Evolutionary conservation across 1,140 invertebrate genomes (phyloP).

Genomic region (Oedothorax gibbosus): DNA sequence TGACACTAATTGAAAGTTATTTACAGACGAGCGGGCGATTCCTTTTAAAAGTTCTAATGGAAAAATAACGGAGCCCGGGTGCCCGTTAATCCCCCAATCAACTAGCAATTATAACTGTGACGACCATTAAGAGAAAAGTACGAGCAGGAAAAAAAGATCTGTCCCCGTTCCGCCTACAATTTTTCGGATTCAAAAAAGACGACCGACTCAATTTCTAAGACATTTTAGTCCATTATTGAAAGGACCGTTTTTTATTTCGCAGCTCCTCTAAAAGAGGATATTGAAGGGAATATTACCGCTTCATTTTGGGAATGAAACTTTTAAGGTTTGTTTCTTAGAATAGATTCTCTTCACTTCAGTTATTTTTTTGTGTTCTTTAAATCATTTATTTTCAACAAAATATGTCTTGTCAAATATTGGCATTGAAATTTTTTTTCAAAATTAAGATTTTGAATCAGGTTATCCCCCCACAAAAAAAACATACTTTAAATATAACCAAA

Average conservation of each 20-base stretch:
- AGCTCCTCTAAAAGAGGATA: background rate
- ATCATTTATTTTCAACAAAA: no score
- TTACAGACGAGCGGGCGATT: slow-evolving; percentile 47
- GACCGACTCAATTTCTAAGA: slow-evolving; percentile 51
- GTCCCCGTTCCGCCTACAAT: background rate
- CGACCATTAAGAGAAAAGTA: slow-evolving; percentile 58
- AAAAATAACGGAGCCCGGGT: slow-evolving; percentile 53
- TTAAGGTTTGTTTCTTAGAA: no score
- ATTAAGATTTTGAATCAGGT: no score
- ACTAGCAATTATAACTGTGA: slow-evolving; percentile 55
- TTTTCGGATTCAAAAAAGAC: no score
- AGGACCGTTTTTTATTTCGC: slow-evolving; percentile 16
- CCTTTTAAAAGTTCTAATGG: slow-evolving; percentile 53
- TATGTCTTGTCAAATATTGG: no score
- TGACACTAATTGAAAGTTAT: slow-evolving; percentile 60
- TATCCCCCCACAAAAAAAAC: no score
- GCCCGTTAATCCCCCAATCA: slow-evolving; percentile 55
- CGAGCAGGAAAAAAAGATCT: background rate
- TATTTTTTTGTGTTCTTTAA: no score
- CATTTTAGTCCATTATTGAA: slow-evolving; percentile 59
- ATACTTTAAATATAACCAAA: no score
- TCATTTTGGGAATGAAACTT: no score
- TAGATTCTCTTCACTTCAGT: no score
- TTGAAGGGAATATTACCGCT: background rate
- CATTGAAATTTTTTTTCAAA: no score